A percentile compares a stretch with the other conserved stretches of the same genome.
These are phyloP conservation scores for Acanthis flammea DNA, from an alignment of 2,797 vertebrate species.

Conservation along the genomic window DNA sequence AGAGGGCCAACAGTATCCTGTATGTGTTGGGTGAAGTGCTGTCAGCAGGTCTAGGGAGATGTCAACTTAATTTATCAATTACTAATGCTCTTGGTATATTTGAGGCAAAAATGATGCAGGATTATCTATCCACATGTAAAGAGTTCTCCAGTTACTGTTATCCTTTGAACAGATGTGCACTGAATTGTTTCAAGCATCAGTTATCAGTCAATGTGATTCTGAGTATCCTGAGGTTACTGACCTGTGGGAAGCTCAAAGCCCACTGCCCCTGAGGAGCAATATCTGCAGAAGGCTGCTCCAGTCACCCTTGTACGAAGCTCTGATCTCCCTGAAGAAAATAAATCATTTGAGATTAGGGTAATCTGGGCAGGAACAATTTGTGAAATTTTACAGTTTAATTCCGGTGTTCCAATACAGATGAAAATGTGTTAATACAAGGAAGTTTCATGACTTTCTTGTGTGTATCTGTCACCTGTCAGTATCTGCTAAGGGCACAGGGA, in stretches of 20 bases:
- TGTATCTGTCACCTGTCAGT: background rate
- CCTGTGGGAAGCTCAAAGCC: background rate
- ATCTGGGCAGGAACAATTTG: background rate
- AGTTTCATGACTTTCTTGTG: background rate
- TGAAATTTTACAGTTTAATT: background rate
- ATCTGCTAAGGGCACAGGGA: background rate
- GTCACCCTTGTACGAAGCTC: fast-evolving
- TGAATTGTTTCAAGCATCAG: background rate
- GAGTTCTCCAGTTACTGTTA: background rate
- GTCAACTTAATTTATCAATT: background rate
- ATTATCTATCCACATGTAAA: background rate
- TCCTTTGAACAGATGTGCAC: background rate
- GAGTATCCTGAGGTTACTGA: background rate
- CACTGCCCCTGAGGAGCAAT: fast-evolving
- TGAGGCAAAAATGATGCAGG: background rate
- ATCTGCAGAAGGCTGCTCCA: background rate
- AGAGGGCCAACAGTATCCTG: background rate
- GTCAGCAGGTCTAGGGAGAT: background rate
- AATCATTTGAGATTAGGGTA: background rate
- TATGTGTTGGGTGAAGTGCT: background rate
- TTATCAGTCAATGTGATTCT: background rate
- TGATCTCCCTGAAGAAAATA: background rate
- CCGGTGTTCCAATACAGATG: background rate
- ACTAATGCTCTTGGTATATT: background rate
- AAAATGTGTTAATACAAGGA: background rate